A percentile compares a stretch with the other conserved stretches of the same genome.
Evolutionary conservation across 2,113 vertebrate species (phyloP).

Genomic region (Cololabis saira): DNA sequence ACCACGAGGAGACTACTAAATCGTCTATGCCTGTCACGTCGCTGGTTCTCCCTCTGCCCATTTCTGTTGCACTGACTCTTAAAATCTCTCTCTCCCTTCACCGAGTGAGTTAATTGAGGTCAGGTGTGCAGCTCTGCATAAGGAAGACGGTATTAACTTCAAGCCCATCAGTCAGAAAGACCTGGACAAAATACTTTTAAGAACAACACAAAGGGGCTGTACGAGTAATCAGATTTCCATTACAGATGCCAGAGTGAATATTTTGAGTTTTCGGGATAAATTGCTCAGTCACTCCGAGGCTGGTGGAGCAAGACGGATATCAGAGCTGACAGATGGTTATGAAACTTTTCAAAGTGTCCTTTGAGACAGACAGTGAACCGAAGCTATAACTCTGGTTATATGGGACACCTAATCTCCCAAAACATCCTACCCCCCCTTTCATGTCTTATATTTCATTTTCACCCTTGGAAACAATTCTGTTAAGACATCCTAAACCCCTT

Average conservation of each 20-base stretch:
- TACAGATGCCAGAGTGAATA: constrained; percentile 51
- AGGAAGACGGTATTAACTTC: constrained; percentile 46
- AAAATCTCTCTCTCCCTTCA: constrained; percentile 28
- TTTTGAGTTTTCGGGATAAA: constrained; percentile 36
- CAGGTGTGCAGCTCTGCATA: constrained; percentile 36
- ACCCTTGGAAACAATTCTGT: too few relatives aligned
- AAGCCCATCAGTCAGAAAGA: constrained; percentile 42
- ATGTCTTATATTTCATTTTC: too few relatives aligned
- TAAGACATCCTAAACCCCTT: too few relatives aligned
- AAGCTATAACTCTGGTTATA: constrained; percentile 25
- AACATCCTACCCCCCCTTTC: too few relatives aligned
- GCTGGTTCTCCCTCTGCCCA: constrained; percentile 12
- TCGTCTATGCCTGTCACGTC: constrained; percentile 24
- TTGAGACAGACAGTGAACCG: constrained; percentile 21
- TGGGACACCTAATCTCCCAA: not conserved
- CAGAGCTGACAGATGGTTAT: constrained; percentile 15
- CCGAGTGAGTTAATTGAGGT: constrained; percentile 67
- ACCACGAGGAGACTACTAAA: constrained; percentile 8
- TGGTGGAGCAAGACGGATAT: constrained; percentile 22
- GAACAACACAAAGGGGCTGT: constrained; percentile 21
- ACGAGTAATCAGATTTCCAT: constrained; percentile 64
- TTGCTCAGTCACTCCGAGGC: constrained; percentile 46
- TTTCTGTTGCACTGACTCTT: constrained; percentile 12
- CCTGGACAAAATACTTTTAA: constrained; percentile 36
- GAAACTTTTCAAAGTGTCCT: constrained; percentile 31